Conservation (phyloP, 2,797 vertebrate species). For the Sphaeramia orbicularis region DNA sequence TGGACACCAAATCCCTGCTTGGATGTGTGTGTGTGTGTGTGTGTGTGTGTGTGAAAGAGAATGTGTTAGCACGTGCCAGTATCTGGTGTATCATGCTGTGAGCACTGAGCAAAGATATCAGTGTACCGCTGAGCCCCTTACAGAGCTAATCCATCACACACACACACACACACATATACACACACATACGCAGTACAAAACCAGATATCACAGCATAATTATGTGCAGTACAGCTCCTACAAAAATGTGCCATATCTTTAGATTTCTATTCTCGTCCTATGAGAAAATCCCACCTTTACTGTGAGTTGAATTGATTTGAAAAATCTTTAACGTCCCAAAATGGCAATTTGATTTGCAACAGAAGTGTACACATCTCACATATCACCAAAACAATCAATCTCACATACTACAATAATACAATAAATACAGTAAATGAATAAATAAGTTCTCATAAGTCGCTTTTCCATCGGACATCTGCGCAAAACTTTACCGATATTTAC, state of each 20-base stretch:
- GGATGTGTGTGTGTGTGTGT: constrained; percentile 41
- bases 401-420: too few species aligned
- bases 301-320: too few species aligned
- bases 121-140: constrained; percentile 77
- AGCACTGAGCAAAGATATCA: constrained; percentile 83
- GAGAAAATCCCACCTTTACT: neutral
- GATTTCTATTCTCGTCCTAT: neutral
- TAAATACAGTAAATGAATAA: too few species aligned
- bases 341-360: too few species aligned
- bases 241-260: constrained; percentile 1
- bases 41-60: constrained; percentile 8
- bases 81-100: constrained; percentile 77
- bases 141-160: constrained; percentile 78
- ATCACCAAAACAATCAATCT: too few species aligned
- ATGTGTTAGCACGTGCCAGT: constrained; percentile 62
- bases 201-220: constrained; percentile 16
- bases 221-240: neutral
- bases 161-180: constrained; percentile 21
- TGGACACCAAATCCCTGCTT: constrained; percentile 75
- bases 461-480: too few species aligned
- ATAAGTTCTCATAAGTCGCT: too few species aligned
- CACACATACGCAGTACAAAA: constrained; percentile 39
- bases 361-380: too few species aligned
- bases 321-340: too few species aligned
- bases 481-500: too few species aligned